Evolutionary conservation across 1,140 invertebrate species (phyloP).

Genomic region (Lepeophtheirus salmonis): DNA sequence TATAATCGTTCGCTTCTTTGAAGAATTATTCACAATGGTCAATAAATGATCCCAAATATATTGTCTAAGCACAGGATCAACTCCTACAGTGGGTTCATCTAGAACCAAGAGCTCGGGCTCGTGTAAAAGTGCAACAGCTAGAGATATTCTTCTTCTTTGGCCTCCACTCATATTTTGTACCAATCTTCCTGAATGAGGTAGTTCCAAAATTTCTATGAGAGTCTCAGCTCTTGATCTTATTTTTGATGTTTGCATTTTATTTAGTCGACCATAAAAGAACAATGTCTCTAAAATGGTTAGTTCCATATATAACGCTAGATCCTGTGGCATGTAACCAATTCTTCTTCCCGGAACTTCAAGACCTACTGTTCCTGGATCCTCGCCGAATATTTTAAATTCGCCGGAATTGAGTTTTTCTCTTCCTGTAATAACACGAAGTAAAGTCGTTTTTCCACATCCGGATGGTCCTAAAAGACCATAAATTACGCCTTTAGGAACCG

Average conservation of each 20-base stretch:
- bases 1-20: constrained; percentile 52
- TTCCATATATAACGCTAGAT: constrained; percentile 81
- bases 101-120: constrained; percentile 82
- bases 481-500: constrained; percentile 70
- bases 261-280: constrained; percentile 90
- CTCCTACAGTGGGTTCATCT: constrained; percentile 83
- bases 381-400: constrained; percentile 64
- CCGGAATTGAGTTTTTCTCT: constrained; percentile 55
- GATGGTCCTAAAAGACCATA: constrained; percentile 69
- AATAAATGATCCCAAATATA: constrained; percentile 83
- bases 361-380: constrained; percentile 48
- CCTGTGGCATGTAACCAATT: constrained; percentile 68
- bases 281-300: constrained; percentile 87
- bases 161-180: constrained; percentile 82
- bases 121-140: constrained; percentile 76
- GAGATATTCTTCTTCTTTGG: constrained; percentile 72
- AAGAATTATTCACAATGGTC: constrained; percentile 46
- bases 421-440: constrained; percentile 69
- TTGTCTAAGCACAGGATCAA: constrained; percentile 55
- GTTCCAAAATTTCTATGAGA: constrained; percentile 66
- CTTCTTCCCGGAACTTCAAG: constrained; percentile 69
- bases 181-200: constrained; percentile 59
- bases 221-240: constrained; percentile 64
- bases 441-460: constrained; percentile 64
- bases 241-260: constrained; percentile 60